phyloP scores from a whole-genome alignment of 1,140 invertebrate species.

The Laupala kohalensis region DNA sequence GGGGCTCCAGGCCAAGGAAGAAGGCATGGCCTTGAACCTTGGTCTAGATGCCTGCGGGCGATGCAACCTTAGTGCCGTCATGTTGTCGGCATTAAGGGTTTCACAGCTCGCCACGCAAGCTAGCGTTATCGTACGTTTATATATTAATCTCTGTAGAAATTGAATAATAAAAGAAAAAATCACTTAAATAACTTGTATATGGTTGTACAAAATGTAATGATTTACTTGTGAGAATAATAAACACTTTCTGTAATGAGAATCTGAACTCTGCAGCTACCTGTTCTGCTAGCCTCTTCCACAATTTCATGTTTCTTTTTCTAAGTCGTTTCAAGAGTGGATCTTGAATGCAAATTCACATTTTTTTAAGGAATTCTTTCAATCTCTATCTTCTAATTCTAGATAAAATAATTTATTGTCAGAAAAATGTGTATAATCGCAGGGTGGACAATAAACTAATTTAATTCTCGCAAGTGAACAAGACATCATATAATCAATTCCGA shows the following conservation, averaged over 20 bases:
- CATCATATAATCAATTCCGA: too few relatives aligned
- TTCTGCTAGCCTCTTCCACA: too few relatives aligned
- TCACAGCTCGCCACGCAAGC: background rate
- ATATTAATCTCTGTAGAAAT: slow-evolving; percentile 10
- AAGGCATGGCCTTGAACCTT: background rate
- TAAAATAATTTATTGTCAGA: too few relatives aligned
- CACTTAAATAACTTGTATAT: slow-evolving; percentile 15
- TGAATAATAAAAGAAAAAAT: slow-evolving; percentile 1
- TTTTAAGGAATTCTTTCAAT: too few relatives aligned
- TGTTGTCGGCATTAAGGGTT: background rate
- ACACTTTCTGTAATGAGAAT: slow-evolving; percentile 14
- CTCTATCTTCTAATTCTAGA: too few relatives aligned
- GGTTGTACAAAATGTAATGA: slow-evolving; percentile 17
- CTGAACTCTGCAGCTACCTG: too few relatives aligned
- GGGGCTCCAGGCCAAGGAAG: background rate
- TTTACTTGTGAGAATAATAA: slow-evolving; percentile 15
- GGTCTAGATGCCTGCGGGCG: background rate
- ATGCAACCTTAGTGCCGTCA: background rate
- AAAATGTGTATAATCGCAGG: too few relatives aligned
- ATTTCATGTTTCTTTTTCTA: too few relatives aligned
- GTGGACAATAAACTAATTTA: too few relatives aligned
- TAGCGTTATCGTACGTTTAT: slow-evolving; percentile 3
- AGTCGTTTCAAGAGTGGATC: too few relatives aligned
- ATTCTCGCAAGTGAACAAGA: too few relatives aligned
- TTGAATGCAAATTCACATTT: too few relatives aligned